Evolutionary conservation across 1,140 invertebrate species (phyloP).

Genomic region (Trinorchestia longiramus): DNA sequence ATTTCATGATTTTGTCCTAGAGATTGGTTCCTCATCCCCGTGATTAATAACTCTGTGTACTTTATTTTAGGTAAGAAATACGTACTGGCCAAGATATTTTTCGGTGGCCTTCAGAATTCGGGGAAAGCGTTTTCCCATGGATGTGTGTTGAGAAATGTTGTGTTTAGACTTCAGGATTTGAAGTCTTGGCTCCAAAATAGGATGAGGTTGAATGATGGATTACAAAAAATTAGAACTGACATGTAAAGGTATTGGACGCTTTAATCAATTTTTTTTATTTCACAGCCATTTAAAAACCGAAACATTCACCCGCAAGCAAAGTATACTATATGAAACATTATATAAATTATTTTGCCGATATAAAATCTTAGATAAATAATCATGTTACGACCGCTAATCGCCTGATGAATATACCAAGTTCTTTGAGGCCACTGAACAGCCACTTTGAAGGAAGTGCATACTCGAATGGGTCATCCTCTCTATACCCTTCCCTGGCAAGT

Average conservation of each 20-base stretch:
- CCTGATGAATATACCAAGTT: neutral
- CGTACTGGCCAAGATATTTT: neutral
- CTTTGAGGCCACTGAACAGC: neutral
- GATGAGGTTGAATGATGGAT: neutral
- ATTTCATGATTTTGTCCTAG: too few species aligned
- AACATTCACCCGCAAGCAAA: neutral
- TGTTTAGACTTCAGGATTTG: neutral
- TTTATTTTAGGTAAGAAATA: too few species aligned
- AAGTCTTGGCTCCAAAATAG: neutral
- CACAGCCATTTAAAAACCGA: neutral
- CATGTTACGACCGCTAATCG: too few species aligned
- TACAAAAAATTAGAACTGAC: neutral
- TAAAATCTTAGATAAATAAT: neutral
- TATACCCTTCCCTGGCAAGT: conserved; percentile 4
- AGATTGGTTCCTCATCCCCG: too few species aligned
- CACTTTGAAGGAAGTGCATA: neutral
- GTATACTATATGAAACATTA: neutral
- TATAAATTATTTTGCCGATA: neutral
- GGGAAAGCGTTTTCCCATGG: neutral
- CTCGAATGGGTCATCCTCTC: neutral
- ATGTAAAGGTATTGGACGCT: neutral
- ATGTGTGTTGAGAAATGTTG: neutral
- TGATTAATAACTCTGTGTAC: too few species aligned
- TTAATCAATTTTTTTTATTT: neutral
- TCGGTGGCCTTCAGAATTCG: neutral